Evolutionary conservation across 2,113 vertebrate genomes (phyloP).

Genomic region (Bettongia penicillata): DNA sequence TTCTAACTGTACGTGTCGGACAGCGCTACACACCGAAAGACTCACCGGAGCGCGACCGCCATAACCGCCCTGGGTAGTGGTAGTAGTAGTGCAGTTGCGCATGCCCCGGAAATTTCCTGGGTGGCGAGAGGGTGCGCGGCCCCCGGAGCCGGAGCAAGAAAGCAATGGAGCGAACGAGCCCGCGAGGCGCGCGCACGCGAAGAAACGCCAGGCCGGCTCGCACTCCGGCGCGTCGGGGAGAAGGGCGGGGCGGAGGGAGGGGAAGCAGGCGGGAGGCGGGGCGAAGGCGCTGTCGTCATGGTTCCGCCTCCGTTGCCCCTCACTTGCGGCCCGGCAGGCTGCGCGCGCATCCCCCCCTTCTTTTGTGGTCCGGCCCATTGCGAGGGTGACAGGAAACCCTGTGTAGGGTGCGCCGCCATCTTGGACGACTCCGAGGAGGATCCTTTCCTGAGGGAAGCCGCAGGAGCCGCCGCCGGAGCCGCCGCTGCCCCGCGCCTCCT

Average conservation of each 20-base stretch:
- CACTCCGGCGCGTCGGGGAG: neutral
- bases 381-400: slow-evolving; percentile 92
- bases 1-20: neutral
- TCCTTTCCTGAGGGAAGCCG: slow-evolving; percentile 79
- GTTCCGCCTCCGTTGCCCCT: neutral
- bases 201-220: neutral
- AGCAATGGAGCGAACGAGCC: neutral
- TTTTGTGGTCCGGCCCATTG: slow-evolving; percentile 82
- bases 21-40: neutral
- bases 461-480: slow-evolving; percentile 55
- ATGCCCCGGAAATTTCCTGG: neutral
- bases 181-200: neutral
- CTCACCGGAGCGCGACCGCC: neutral
- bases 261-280: slow-evolving; percentile 60
- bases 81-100: neutral
- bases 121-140: slow-evolving; percentile 30
- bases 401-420: slow-evolving; percentile 90
- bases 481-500: neutral
- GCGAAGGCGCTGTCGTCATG: neutral
- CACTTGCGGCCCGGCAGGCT: slow-evolving; percentile 58
- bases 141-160: fast-evolving
- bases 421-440: slow-evolving; percentile 89
- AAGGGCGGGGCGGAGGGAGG: neutral
- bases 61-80: neutral
- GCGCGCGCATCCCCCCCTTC: slow-evolving; percentile 78